phyloP scores from a whole-genome alignment of 2,888 invertebrate genomes.

The Lymantria monacha region DNA sequence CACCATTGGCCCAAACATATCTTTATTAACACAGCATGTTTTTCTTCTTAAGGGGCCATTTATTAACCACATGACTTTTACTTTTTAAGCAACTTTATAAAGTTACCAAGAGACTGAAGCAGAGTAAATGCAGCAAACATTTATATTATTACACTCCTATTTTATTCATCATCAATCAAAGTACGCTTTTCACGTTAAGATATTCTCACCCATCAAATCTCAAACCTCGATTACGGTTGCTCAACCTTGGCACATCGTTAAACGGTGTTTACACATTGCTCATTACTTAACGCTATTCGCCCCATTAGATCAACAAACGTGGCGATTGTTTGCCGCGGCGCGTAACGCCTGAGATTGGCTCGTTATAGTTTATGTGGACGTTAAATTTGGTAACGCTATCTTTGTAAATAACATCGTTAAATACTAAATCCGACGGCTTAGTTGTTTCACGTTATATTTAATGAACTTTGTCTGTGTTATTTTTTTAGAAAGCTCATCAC shows the following conservation, averaged over 20 bases:
- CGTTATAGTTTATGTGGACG: neutral
- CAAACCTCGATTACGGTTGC: neutral
- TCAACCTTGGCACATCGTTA: neutral
- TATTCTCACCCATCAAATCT: neutral
- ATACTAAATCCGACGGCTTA: neutral
- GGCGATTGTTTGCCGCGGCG: neutral
- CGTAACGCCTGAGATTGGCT: neutral
- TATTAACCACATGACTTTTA: too few relatives aligned
- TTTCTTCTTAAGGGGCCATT: too few relatives aligned
- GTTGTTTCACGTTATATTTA: neutral
- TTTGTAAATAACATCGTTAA: neutral
- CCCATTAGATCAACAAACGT: neutral
- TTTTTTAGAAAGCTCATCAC: too few relatives aligned
- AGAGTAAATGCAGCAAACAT: too few relatives aligned
- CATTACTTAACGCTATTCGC: constrained; percentile 1
- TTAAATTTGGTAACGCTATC: constrained; percentile 1
- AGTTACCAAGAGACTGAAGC: too few relatives aligned
- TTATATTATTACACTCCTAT: too few relatives aligned
- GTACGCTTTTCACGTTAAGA: too few relatives aligned
- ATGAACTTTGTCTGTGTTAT: too few relatives aligned
- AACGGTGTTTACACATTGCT: constrained; percentile 2
- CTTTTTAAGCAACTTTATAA: too few relatives aligned
- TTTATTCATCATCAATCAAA: too few relatives aligned
- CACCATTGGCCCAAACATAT: too few relatives aligned
- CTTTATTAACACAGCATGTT: too few relatives aligned